Conservation (phyloP, 2,113 vertebrate species). For the Penelope pileata region DNA sequence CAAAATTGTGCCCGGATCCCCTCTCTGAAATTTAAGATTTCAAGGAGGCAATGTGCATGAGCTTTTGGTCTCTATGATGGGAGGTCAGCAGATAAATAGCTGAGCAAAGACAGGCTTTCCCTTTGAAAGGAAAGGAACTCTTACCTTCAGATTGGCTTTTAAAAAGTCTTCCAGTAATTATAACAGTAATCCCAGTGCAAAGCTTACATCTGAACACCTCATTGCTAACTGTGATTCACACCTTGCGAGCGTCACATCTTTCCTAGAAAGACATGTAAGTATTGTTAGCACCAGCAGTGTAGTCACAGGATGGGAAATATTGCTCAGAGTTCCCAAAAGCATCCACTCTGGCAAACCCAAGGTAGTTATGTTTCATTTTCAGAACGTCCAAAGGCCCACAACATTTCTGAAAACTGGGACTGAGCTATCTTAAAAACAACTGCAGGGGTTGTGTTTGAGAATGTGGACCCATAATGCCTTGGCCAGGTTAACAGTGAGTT, state of each 20-base stretch:
- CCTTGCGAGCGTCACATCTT: background rate
- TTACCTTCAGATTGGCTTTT: background rate
- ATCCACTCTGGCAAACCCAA: background rate
- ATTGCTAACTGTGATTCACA: background rate
- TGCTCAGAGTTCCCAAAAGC: background rate
- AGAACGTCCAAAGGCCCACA: background rate
- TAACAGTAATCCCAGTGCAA: background rate
- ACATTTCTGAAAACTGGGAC: fast-evolving
- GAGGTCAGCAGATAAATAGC: background rate
- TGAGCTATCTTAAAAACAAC: background rate
- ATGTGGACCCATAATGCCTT: background rate
- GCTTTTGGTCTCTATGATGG: background rate
- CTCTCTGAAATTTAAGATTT: background rate
- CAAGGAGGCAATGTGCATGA: background rate
- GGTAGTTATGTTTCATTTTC: background rate
- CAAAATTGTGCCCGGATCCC: background rate
- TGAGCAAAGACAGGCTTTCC: background rate
- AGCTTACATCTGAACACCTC: background rate
- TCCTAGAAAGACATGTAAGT: background rate
- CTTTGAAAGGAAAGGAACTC: background rate
- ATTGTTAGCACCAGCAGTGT: background rate
- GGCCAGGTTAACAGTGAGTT: background rate
- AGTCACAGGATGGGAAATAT: background rate
- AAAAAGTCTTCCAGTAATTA: background rate
- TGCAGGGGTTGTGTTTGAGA: background rate